Evolutionary conservation across 2,113 vertebrate genomes (phyloP), one percentile per base, ranked within the genome.

Genomic region (Sigmodon hispidus): DNA sequence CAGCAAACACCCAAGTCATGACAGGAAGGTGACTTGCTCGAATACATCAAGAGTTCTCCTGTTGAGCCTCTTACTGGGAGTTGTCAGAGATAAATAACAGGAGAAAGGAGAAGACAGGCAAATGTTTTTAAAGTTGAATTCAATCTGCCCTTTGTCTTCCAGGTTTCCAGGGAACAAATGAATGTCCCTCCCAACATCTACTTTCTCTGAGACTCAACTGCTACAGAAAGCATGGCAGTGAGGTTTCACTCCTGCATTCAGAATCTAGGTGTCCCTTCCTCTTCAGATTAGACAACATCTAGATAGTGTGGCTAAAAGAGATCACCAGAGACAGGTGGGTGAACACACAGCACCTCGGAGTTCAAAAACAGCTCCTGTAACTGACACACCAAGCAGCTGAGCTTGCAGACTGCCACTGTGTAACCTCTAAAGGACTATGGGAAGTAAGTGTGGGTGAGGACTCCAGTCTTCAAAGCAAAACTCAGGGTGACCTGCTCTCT

Each of bases 231-330:
- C 65, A 70, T 31, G 77, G 10, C 31, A 73, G 11, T 24, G 55
- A 90, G 21, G 8, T 88, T 80, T 79, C 48, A 76, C 43, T 48
- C 55, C 59, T 89, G 40, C 43, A 26, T 61, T 63, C 31, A 97
- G 67, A 92, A 95, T 57, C 31, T 79, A n/a, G 21, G 69, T 29
- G 48, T 81, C 15, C 55, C 12, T 12, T 75, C 70, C 65, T 88
- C 79, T 85, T 90, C 73, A 80, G 11, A 87, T 67, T 67, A 96
- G 63, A 87, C 63, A 94, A 81, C 57, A 93, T 5, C 36, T 19
- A 36, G 48, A 34, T 29, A 72, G 57, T 13, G 52, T 29, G 9
- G 48, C 36, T 85, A 70, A 90, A 92, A 77, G 80, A 48, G 80
- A 85, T 59, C 48, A 77, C 2, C 29, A 73, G 43, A 70, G 12